These are phyloP conservation scores for Motacilla tschutschensis DNA, from an alignment of 2,113 vertebrate species.

Conservation along the genomic window DNA sequence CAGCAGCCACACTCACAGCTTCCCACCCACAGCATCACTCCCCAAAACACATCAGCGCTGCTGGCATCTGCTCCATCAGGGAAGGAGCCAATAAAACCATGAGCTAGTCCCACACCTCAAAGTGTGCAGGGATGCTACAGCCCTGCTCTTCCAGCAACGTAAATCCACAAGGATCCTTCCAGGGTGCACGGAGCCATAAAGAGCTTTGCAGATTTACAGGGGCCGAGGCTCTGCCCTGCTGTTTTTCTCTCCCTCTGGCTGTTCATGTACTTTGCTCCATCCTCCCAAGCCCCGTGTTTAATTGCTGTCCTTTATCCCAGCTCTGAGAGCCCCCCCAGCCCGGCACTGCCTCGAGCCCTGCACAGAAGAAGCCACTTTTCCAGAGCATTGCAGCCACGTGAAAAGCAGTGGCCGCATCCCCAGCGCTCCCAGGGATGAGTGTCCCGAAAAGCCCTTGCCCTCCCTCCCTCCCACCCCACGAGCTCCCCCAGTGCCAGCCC, in stretches of 20 bases:
- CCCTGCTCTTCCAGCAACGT: neutral
- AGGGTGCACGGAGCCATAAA: neutral
- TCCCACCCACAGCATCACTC: neutral
- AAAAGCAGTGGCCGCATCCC: neutral
- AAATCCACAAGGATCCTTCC: neutral
- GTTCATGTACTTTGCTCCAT: neutral
- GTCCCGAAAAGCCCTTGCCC: neutral
- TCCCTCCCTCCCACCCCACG: neutral
- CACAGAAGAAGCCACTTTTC: neutral
- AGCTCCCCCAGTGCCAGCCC: neutral
- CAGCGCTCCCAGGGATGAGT: rapidly evolving
- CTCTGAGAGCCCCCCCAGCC: neutral
- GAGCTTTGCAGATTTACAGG: neutral
- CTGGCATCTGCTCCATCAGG: neutral
- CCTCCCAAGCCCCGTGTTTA: neutral
- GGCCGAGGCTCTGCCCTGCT: neutral
- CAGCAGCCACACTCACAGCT: neutral
- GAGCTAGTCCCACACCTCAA: neutral
- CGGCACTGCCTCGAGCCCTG: rapidly evolving
- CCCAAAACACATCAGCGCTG: neutral
- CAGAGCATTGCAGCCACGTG: neutral
- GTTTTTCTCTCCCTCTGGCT: slow-evolving; percentile 2
- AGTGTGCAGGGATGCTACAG: neutral
- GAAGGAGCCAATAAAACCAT: neutral
- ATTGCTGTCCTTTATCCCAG: slow-evolving; percentile 11